Percentiles rank a stretch among this genome's conserved stretches.
Evolutionary conservation across 2,797 vertebrate species (phyloP).

Genomic region (Dryobates pubescens): DNA sequence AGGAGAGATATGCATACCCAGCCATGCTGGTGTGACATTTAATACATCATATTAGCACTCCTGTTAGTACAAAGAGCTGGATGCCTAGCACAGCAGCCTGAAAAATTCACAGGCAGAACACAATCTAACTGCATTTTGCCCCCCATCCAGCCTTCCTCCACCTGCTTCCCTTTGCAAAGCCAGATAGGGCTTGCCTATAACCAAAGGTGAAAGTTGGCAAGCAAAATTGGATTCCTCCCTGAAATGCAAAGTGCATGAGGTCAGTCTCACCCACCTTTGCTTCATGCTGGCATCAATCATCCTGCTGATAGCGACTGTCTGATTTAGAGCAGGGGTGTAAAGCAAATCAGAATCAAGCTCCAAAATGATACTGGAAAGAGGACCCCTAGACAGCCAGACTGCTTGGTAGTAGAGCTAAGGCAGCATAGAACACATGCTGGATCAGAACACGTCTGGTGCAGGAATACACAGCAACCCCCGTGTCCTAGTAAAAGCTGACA

Average conservation of each 20-base stretch:
- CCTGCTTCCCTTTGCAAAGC: constrained; percentile 3
- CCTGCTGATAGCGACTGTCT: neutral
- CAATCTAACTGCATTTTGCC: neutral
- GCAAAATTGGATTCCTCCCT: constrained; percentile 6
- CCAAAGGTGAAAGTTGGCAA: constrained; percentile 27
- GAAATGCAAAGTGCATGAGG: neutral
- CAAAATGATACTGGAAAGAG: neutral
- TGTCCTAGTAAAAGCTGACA: constrained; percentile 57
- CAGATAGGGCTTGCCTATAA: neutral
- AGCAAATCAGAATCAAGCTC: neutral
- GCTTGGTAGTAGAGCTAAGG: neutral
- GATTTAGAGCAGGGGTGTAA: neutral
- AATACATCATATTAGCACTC: constrained; percentile 89
- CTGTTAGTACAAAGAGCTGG: constrained; percentile 69
- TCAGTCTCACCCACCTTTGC: neutral
- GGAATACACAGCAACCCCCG: neutral
- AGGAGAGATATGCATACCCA: constrained; percentile 85
- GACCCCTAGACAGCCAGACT: neutral
- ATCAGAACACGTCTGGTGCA: constrained; percentile 19
- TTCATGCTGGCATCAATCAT: neutral
- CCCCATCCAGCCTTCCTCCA: neutral
- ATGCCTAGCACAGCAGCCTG: constrained; percentile 51
- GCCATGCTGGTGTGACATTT: constrained; percentile 88
- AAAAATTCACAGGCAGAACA: neutral
- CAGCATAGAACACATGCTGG: neutral